Evolutionary conservation across 2,888 invertebrate species (phyloP).

Genomic region (Germaria angustata): DNA sequence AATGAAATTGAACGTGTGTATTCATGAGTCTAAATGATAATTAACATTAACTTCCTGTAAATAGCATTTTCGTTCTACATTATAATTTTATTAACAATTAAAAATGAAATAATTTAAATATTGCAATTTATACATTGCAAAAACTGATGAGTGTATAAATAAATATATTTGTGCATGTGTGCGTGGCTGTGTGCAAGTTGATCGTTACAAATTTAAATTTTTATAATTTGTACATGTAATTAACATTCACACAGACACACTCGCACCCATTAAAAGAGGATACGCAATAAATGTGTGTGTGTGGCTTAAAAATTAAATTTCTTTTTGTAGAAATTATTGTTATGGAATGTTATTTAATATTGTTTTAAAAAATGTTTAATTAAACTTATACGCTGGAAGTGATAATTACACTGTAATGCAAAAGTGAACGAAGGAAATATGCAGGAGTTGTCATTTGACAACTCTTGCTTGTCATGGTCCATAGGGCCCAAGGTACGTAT

Average conservation of each 20-base stretch:
- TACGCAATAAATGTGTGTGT: too few relatives aligned
- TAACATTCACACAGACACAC: neutral
- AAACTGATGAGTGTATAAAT: neutral
- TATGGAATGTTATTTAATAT: too few relatives aligned
- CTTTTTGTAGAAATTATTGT: too few relatives aligned
- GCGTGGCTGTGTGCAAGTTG: neutral
- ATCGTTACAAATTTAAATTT: constrained; percentile 1
- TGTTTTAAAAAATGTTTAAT: too few relatives aligned
- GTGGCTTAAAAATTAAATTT: too few relatives aligned
- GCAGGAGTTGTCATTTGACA: too few relatives aligned
- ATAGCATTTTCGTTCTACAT: constrained; percentile 51
- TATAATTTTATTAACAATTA: constrained; percentile 52
- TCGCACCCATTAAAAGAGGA: too few relatives aligned
- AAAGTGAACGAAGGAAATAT: too few relatives aligned
- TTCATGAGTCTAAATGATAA: constrained; percentile 31
- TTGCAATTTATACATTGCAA: constrained; percentile 1
- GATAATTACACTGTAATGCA: too few relatives aligned
- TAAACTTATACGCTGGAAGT: too few relatives aligned
- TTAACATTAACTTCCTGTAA: constrained; percentile 58
- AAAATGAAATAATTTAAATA: constrained; percentile 47
- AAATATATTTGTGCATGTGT: neutral
- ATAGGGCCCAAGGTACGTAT: too few relatives aligned
- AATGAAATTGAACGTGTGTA: neutral
- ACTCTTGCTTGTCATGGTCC: too few relatives aligned
- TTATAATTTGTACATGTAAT: neutral